Evolutionary conservation across 2,113 vertebrate genomes (phyloP).

Genomic region (Notothenia coriiceps): DNA sequence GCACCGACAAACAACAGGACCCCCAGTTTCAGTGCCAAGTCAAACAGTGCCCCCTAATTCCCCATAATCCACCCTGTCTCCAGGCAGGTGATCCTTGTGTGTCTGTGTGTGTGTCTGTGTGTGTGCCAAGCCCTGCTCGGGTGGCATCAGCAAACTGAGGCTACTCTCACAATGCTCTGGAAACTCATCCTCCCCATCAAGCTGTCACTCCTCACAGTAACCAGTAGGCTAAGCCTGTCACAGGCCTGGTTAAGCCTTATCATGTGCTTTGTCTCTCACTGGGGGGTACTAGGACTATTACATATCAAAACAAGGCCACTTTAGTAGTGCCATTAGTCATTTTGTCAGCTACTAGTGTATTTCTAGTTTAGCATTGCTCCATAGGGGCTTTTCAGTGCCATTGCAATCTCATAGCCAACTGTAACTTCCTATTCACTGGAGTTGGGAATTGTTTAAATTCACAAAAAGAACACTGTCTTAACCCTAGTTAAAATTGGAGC

Average conservation of each 20-base stretch:
- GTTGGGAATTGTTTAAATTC: background rate
- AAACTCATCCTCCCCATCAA: constrained; percentile 73
- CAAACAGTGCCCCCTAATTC: constrained; percentile 78
- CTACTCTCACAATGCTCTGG: constrained; percentile 47
- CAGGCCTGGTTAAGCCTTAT: constrained; percentile 57
- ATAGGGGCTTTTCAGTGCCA: background rate
- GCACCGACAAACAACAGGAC: constrained; percentile 68
- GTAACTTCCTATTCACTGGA: background rate
- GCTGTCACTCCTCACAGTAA: constrained; percentile 58
- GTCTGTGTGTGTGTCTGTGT: constrained; percentile 18
- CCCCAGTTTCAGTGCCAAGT: constrained; percentile 71
- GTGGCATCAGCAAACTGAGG: constrained; percentile 58
- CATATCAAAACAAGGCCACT: constrained; percentile 68
- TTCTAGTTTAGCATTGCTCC: constrained; percentile 14
- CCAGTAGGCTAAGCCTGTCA: constrained; percentile 58
- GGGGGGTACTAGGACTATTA: constrained; percentile 52
- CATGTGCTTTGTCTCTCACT: constrained; percentile 57
- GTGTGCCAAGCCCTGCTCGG: constrained; percentile 33
- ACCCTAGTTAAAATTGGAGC: background rate
- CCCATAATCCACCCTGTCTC: constrained; percentile 81
- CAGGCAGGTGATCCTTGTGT: constrained; percentile 79
- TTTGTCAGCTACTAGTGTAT: constrained; percentile 43
- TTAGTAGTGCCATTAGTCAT: constrained; percentile 52
- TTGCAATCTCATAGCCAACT: background rate
- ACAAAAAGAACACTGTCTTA: background rate